Conservation (phyloP, 2,888 invertebrate genomes). For the Leptinotarsa rubiginosa region DNA sequence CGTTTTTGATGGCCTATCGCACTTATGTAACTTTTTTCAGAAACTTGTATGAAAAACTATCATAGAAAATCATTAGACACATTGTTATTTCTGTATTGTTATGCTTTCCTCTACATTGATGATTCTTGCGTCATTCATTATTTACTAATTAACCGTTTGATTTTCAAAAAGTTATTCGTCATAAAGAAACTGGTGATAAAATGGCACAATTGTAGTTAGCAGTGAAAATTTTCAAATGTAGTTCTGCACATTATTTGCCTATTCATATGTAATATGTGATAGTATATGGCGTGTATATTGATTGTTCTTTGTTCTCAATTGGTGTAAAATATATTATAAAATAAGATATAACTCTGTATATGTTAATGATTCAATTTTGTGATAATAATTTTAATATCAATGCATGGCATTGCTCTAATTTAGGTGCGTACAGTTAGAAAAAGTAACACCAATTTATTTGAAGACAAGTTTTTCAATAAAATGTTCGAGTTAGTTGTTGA, state of each 20-base stretch:
- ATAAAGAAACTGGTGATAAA: slow-evolving; percentile 49
- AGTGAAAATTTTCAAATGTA: slow-evolving; percentile 30
- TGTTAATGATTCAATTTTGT: slow-evolving; percentile 42
- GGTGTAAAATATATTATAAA: slow-evolving; percentile 33
- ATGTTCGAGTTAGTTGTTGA: neutral
- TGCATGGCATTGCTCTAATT: slow-evolving; percentile 15
- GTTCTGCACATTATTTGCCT: slow-evolving; percentile 41
- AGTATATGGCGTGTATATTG: slow-evolving; percentile 32
- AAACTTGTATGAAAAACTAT: too few species aligned
- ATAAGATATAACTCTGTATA: slow-evolving; percentile 35
- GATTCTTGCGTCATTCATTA: neutral
- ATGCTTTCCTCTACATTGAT: neutral
- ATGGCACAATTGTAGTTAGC: slow-evolving; percentile 50
- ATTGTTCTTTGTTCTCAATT: slow-evolving; percentile 5
- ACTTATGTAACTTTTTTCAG: too few species aligned
- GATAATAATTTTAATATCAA: slow-evolving; percentile 42
- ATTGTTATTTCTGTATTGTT: too few species aligned
- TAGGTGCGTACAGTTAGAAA: slow-evolving; percentile 5
- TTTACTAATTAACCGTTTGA: slow-evolving; percentile 4
- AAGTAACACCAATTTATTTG: slow-evolving; percentile 1
- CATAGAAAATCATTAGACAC: too few species aligned
- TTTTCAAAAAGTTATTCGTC: slow-evolving; percentile 39
- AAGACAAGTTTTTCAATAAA: neutral
- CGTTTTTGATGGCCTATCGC: too few species aligned
- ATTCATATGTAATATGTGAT: slow-evolving; percentile 40